Conservation (phyloP, 2,888 invertebrate species). For the Pyralis farinalis region DNA sequence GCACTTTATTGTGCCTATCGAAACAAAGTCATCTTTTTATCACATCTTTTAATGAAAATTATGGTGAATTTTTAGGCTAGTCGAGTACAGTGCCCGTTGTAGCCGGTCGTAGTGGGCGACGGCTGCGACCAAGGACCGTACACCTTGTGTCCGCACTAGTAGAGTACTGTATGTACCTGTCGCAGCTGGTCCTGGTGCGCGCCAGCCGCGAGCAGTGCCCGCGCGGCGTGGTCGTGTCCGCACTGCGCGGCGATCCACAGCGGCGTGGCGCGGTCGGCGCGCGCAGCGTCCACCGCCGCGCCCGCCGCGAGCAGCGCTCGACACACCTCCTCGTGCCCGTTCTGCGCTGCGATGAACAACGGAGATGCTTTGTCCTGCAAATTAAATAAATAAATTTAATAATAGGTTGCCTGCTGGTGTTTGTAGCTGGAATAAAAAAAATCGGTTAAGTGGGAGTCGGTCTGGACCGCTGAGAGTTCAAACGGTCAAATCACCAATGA, state of each 20-base stretch:
- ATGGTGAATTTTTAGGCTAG: too few relatives aligned
- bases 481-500: too few relatives aligned
- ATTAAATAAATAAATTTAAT: too few relatives aligned
- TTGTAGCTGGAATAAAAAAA: too few relatives aligned
- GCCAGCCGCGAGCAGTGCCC: slow-evolving; percentile 88
- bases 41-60: too few relatives aligned
- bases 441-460: too few relatives aligned
- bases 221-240: slow-evolving; percentile 92
- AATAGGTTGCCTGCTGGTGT: too few relatives aligned
- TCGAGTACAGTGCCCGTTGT: slow-evolving; percentile 87
- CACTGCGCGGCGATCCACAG: slow-evolving; percentile 98
- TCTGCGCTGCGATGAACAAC: slow-evolving; percentile 95
- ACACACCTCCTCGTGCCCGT: slow-evolving; percentile 92
- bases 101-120: slow-evolving; percentile 91
- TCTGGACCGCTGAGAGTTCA: too few relatives aligned
- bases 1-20: too few relatives aligned
- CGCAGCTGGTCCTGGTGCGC: slow-evolving; percentile 90
- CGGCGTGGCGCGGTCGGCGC: slow-evolving; percentile 93
- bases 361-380: slow-evolving; percentile 94
- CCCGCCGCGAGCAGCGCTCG: slow-evolving; percentile 86
- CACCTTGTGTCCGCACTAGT: slow-evolving; percentile 95
- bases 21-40: too few relatives aligned
- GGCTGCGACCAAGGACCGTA: slow-evolving; percentile 86
- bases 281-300: slow-evolving; percentile 86
- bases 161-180: slow-evolving; percentile 86